phyloP scores from a whole-genome alignment of 2,888 invertebrate genomes.

The Actias luna region DNA sequence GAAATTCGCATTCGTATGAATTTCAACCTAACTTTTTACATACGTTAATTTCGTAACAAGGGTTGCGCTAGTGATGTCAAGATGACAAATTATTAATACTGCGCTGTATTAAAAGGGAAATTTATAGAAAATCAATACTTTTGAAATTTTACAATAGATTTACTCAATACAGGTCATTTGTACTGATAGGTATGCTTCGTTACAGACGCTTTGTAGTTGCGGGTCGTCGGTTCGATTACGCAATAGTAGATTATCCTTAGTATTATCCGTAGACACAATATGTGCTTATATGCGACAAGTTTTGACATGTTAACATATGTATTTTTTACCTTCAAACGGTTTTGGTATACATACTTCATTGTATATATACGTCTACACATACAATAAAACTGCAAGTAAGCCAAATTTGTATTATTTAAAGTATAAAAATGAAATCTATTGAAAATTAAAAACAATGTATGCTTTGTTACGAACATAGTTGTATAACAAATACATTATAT shows the following conservation, averaged over 20 bases:
- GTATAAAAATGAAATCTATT: too few species aligned
- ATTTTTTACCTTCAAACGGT: too few species aligned
- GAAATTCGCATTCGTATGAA: not conserved
- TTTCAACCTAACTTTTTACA: not conserved
- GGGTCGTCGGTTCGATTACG: not conserved
- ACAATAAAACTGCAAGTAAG: too few species aligned
- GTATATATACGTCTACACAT: too few species aligned
- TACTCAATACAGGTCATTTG: not conserved
- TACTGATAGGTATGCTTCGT: not conserved
- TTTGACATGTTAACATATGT: not conserved
- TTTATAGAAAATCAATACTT: constrained; percentile 4
- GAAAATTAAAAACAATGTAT: too few species aligned
- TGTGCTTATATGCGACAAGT: not conserved
- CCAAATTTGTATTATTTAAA: too few species aligned
- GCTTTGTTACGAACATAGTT: too few species aligned
- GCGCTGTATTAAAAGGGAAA: not conserved
- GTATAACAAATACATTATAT: too few species aligned
- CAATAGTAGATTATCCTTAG: not conserved
- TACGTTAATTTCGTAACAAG: not conserved
- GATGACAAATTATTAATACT: not conserved
- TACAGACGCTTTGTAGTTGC: not conserved
- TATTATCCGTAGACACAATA: not conserved
- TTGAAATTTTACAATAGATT: not conserved
- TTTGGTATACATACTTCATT: too few species aligned
- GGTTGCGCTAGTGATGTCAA: not conserved